Evolutionary conservation across 2,888 invertebrate species (phyloP), one percentile per base, ranked within the genome.

Genomic region (Branchellion lobata): DNA sequence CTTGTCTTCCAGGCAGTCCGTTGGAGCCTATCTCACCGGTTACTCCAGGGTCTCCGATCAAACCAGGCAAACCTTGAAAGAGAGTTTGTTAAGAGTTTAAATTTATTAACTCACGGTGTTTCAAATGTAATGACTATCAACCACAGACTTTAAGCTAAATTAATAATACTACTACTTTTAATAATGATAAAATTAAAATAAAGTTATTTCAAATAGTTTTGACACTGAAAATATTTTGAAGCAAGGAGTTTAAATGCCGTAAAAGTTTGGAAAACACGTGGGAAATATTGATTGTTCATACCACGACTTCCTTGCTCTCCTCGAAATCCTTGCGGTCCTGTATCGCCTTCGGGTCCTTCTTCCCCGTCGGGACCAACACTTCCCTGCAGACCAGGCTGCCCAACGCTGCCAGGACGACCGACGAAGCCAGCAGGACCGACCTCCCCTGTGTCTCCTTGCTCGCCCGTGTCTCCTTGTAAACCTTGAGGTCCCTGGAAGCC

Each of bases 401-500:
- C 69, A 29, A 31, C 3, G 29, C 21, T 69, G 8, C 69, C 69
- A 24, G 78, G 27, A 1, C 36, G 34, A 27, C 82, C 82, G 21
- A 61, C 36, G n/a, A 29, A 27, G n/a, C 82, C 82, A 29, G 68
- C 73, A 53, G 72, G 71, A 69, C 82, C 82, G 1, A 40, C 31
- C 8, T 73, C 69, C 27, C 82, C 82, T 29, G 80, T 51, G 11
- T 31, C 34, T 27, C 80, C 81, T 14, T 68, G 53, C 31, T 29
- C 57, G 27, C 81, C 81, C 34, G 33, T 36, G 29, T 81, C 80
- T 77, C 82, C 81, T 78, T 53, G 51, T 74, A 57, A 29, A 24
- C 82, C 82, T 47, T 27, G 29, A 14, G 61, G 40, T 72, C 82
- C 82, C 34, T 40, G 29, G 68, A 71, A 57, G 57, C 82, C 82